Percentiles rank a stretch among this genome's conserved stretches.
Evolutionary conservation across 1,140 invertebrate genomes (phyloP).

Genomic region (Coboldia fuscipes): DNA sequence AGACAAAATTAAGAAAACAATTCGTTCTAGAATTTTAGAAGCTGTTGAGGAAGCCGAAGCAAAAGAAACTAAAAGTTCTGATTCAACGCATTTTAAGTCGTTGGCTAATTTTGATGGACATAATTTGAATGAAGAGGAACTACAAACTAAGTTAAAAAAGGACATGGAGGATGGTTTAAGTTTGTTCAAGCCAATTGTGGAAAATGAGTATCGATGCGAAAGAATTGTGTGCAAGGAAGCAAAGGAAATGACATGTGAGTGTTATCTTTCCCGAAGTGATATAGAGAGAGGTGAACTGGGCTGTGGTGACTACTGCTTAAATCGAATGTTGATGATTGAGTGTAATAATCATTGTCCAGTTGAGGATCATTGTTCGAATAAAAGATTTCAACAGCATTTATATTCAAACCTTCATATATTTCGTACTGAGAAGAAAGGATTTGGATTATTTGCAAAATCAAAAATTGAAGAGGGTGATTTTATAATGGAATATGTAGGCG

Average conservation of each 20-base stretch:
- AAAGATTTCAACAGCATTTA: conserved; percentile 72
- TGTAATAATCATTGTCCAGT: conserved; percentile 80
- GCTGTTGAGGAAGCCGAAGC: too few relatives aligned
- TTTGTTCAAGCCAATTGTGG: conserved; percentile 55
- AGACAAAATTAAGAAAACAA: too few relatives aligned
- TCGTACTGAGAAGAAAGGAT: conserved; percentile 82
- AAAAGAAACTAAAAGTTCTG: too few relatives aligned
- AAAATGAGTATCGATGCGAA: conserved; percentile 69
- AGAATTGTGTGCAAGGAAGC: conserved; percentile 68
- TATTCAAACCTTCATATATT: conserved; percentile 75
- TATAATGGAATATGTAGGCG: conserved; percentile 96
- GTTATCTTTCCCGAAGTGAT: conserved; percentile 75
- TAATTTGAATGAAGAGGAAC: conserved; percentile 13
- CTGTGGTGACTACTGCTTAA: conserved; percentile 91
- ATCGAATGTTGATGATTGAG: conserved; percentile 93
- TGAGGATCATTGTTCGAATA: conserved; percentile 77
- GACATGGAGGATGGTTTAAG: conserved; percentile 39
- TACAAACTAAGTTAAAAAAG: conserved; percentile 13
- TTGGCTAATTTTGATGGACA: too few relatives aligned
- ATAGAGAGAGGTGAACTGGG: conserved; percentile 59
- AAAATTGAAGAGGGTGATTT: conserved; percentile 69
- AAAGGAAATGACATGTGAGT: conserved; percentile 88
- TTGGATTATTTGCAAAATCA: conserved; percentile 63
- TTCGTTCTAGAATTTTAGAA: too few relatives aligned
- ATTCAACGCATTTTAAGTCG: too few relatives aligned